Evolutionary conservation across 92 coral and sea anemone species (phyloP).

Genomic region (Parazoanthus darwini): DNA sequence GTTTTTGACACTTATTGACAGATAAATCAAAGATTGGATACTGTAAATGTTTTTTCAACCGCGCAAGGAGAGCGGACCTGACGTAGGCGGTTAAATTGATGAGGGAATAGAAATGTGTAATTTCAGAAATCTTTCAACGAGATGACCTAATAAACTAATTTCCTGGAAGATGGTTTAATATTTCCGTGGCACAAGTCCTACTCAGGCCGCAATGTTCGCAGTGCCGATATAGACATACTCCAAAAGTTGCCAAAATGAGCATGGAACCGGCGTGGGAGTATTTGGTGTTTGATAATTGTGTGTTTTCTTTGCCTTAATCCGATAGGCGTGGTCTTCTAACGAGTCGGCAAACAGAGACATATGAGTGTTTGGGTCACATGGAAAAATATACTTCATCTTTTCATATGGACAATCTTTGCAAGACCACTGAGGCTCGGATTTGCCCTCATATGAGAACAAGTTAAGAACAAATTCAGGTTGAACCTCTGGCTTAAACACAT

Average conservation of each 20-base stretch:
- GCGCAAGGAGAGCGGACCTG: conserved; percentile 28
- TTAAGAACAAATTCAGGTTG: too few species aligned
- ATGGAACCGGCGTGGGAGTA: conserved; percentile 8
- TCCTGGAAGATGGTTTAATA: conserved; percentile 34
- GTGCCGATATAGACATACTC: neutral
- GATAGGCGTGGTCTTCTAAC: conserved; percentile 40
- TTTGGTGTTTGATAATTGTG: neutral
- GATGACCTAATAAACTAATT: conserved; percentile 28
- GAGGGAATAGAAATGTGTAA: conserved; percentile 9
- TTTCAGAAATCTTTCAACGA: conserved; percentile 40
- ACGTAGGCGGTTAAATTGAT: conserved; percentile 21
- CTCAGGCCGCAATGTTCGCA: neutral
- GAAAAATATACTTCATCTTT: neutral
- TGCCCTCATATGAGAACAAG: too few species aligned
- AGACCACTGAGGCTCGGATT: too few species aligned
- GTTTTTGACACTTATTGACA: conserved; percentile 42
- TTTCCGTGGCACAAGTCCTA: conserved; percentile 28
- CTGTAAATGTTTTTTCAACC: conserved; percentile 42
- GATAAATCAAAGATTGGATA: conserved; percentile 26
- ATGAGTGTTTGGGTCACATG: neutral
- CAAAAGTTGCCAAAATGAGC: neutral
- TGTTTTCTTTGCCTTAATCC: conserved; percentile 42
- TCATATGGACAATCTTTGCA: too few species aligned
- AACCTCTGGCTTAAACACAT: too few species aligned
- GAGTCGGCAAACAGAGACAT: conserved; percentile 21